These are phyloP conservation scores for Aleiodes alternator DNA, from an alignment of 2,888 invertebrate species.

Conservation along the genomic window DNA sequence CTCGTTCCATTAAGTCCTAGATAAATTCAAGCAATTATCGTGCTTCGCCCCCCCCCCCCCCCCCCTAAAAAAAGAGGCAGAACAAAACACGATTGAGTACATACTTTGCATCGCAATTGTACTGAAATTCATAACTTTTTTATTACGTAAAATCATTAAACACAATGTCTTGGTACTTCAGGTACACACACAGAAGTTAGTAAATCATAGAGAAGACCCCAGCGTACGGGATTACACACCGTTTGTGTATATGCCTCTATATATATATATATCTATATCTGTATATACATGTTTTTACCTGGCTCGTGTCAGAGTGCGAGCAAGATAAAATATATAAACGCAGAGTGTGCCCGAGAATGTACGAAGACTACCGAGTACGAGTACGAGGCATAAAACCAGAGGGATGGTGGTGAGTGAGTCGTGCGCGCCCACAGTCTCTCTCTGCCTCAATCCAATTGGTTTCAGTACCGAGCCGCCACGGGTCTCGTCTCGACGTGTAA, in stretches of 20 bases:
- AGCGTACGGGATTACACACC: conserved; percentile 47
- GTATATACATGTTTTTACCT: not conserved
- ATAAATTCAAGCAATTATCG: too few relatives aligned
- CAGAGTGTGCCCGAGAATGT: conserved; percentile 58
- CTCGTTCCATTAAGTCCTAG: too few relatives aligned
- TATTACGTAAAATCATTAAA: not conserved
- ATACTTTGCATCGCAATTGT: too few relatives aligned
- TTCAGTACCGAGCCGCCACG: conserved; percentile 73
- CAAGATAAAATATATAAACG: conserved; percentile 18
- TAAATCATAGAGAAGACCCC: conserved; percentile 67
- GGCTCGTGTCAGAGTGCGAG: conserved; percentile 17
- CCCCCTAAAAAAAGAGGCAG: too few relatives aligned
- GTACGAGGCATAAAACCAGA: conserved; percentile 48
- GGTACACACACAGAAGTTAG: conserved; percentile 35
- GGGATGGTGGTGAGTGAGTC: conserved; percentile 58
- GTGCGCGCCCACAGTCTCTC: conserved; percentile 60
- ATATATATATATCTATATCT: not conserved
- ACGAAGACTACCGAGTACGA: conserved; percentile 55
- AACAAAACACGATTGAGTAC: too few relatives aligned
- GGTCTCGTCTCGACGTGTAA: conserved; percentile 70
- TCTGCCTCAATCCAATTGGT: conserved; percentile 67
- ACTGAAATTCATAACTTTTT: too few relatives aligned
- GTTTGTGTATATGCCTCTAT: not conserved
- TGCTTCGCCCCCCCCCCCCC: too few relatives aligned
- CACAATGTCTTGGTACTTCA: conserved; percentile 19